Conservation (phyloP, 30 jellyfish, hydroid and myxozoan genomes). For the Aurelia sp. region DNA sequence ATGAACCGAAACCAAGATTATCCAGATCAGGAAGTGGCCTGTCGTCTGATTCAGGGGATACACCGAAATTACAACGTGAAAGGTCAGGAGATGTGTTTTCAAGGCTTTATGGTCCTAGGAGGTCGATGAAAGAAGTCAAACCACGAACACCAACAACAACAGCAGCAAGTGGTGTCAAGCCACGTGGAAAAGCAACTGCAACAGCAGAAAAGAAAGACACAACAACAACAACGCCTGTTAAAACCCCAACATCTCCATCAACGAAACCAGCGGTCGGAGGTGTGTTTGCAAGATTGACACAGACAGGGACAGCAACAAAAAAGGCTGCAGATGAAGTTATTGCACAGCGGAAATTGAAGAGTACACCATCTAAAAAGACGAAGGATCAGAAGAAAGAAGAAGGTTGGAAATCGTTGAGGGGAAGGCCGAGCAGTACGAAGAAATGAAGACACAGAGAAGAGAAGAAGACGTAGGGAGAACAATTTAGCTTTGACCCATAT, state of each 20-base stretch:
- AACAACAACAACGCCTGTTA: constrained; percentile 35
- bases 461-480: background rate
- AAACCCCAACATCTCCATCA: constrained; percentile 48
- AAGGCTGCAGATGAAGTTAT: constrained; percentile 61
- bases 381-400: constrained; percentile 65
- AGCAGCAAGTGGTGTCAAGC: constrained; percentile 18
- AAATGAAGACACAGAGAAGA: background rate
- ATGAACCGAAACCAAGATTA: constrained; percentile 57
- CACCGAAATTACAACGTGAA: constrained; percentile 87
- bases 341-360: constrained; percentile 28
- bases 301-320: constrained; percentile 83
- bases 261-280: constrained; percentile 75
- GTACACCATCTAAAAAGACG: constrained; percentile 31
- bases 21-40: constrained; percentile 73
- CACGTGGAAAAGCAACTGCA: constrained; percentile 22
- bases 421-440: background rate
- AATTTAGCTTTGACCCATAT: background rate
- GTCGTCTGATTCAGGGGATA: constrained; percentile 56
- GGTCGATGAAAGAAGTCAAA: constrained; percentile 36
- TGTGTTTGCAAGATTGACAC: constrained; percentile 77
- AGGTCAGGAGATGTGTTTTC: constrained; percentile 96
- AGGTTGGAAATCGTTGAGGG: constrained; percentile 52
- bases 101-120: constrained; percentile 76
- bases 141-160: constrained; percentile 51
- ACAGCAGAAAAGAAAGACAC: constrained; percentile 41